A percentile compares a stretch with the other conserved stretches of the same genome.
Conservation (phyloP, 2,797 vertebrate species). For the Odontamblyopus rebecca region DNA sequence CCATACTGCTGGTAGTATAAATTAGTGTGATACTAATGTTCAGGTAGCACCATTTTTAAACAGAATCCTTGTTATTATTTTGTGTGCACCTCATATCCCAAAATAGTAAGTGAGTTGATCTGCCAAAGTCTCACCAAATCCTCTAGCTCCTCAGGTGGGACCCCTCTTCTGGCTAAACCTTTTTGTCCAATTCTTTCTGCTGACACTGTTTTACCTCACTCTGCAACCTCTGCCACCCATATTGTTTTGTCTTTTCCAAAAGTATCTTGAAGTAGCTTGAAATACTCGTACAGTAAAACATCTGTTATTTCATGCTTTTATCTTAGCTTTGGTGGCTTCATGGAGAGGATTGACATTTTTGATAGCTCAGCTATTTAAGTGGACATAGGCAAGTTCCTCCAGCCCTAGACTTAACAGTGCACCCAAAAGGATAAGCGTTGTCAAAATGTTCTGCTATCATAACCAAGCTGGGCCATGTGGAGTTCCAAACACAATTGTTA, state of each 20-base stretch:
- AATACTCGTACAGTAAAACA: conserved; percentile 44
- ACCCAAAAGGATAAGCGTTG: conserved; percentile 47
- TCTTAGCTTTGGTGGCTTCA: conserved; percentile 7
- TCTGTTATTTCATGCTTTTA: conserved; percentile 45
- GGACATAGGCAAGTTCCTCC: conserved; percentile 48
- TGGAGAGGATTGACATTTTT: conserved; percentile 12
- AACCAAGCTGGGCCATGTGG: conserved; percentile 45
- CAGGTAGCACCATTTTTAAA: conserved; percentile 51
- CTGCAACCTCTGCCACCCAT: conserved; percentile 31
- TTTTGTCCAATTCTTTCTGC: conserved; percentile 19
- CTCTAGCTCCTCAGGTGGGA: conserved; percentile 15
- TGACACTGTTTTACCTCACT: conserved; percentile 28
- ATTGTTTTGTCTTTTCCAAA: conserved; percentile 40
- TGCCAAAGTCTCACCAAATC: conserved; percentile 42
- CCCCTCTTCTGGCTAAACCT: conserved; percentile 30
- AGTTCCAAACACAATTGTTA: conserved; percentile 27
- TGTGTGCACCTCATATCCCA: conserved; percentile 42
- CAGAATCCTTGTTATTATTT: conserved; percentile 46
- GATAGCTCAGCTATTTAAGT: conserved; percentile 27
- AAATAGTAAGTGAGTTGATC: conserved; percentile 32
- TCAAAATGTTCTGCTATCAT: conserved; percentile 64
- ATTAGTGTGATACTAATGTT: conserved; percentile 53
- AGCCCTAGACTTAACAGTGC: conserved; percentile 42
- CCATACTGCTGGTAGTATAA: conserved; percentile 56
- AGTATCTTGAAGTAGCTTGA: conserved; percentile 35